Conservation (phyloP, 2,888 invertebrate species). For the Ectemnius lituratus region DNA sequence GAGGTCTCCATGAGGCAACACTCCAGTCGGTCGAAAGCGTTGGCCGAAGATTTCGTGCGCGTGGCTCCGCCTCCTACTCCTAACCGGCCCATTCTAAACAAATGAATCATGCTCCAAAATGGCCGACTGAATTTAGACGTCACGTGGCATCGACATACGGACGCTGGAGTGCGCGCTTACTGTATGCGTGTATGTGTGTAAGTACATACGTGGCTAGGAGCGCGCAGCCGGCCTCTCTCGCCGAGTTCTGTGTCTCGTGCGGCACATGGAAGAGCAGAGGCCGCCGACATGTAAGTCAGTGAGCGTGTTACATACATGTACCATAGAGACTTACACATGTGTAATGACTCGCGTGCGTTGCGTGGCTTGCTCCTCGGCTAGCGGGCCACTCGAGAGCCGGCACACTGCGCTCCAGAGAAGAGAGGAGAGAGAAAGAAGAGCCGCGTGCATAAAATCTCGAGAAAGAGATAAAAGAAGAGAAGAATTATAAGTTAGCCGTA, state of each 20-base stretch:
- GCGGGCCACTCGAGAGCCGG: conserved; percentile 3
- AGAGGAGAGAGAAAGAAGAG: not conserved
- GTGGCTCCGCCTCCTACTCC: conserved; percentile 76
- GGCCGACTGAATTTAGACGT: conserved; percentile 78
- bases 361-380: not conserved
- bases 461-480: not conserved
- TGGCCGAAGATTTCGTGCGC: conserved; percentile 71
- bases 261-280: too few species aligned
- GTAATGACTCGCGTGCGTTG: too few species aligned
- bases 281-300: too few species aligned
- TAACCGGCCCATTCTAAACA: conserved; percentile 77
- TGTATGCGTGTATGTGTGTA: conserved; percentile 5
- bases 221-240: not conserved
- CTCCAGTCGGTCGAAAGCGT: conserved; percentile 55
- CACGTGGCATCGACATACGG: conserved; percentile 73
- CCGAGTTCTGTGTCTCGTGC: too few species aligned
- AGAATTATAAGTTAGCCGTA: conserved; percentile 1
- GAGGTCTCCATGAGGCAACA: too few species aligned
- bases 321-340: too few species aligned
- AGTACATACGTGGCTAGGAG: not conserved
- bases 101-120: conserved; percentile 78
- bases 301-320: too few species aligned
- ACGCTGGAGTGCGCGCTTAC: conserved; percentile 14
- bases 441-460: not conserved
- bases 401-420: not conserved